A percentile compares a stretch with the other conserved stretches of the same genome.
Conservation (phyloP, 2,888 invertebrate species). For the Drosophila putrida region DNA sequence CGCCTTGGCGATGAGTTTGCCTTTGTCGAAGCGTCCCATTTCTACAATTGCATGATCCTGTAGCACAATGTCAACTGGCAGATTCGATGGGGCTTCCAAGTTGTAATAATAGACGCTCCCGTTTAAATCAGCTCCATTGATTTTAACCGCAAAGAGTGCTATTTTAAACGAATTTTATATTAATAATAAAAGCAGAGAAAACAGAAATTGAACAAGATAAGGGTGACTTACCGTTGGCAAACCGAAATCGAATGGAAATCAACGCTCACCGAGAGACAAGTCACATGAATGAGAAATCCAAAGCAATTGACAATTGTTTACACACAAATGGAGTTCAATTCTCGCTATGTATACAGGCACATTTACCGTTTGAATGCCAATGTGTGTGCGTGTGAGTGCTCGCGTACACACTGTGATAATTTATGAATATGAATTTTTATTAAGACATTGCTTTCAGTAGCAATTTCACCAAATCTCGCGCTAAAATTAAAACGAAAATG, state of each 20-base stretch:
- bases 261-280: conserved; percentile 26
- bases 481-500: conserved; percentile 22
- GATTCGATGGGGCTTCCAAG: neutral
- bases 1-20: conserved; percentile 39
- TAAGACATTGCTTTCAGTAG: neutral
- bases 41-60: conserved; percentile 25
- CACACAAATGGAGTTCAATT: conserved; percentile 30
- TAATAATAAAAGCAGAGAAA: conserved; percentile 3
- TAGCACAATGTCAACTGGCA: conserved; percentile 18
- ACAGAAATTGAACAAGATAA: conserved; percentile 1
- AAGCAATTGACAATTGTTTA: conserved; percentile 33
- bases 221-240: conserved; percentile 26
- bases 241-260: conserved; percentile 8
- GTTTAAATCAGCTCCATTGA: conserved; percentile 59
- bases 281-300: conserved; percentile 44
- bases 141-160: conserved; percentile 46
- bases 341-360: conserved; percentile 10
- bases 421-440: conserved; percentile 31
- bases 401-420: conserved; percentile 15
- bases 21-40: conserved; percentile 47
- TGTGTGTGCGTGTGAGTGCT: conserved; percentile 8
- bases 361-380: conserved; percentile 18
- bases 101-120: conserved; percentile 49
- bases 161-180: conserved; percentile 17
- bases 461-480: conserved; percentile 3